Conservation (phyloP, 1,140 invertebrate species). For the Leptinotarsa texana region DNA sequence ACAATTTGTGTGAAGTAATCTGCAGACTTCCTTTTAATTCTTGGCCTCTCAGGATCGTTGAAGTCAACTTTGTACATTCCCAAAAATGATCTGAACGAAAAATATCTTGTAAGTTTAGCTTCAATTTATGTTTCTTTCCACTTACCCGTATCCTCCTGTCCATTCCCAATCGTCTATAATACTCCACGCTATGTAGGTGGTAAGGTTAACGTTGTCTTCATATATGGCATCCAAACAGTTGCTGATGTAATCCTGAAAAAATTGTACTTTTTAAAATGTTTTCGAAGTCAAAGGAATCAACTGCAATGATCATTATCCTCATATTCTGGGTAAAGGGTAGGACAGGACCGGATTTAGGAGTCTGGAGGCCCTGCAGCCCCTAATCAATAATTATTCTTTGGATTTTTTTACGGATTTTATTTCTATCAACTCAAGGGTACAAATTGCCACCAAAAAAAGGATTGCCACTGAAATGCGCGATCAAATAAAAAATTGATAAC, state of each 20-base stretch:
- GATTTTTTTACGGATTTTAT: no score
- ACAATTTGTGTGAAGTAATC: slow-evolving; percentile 34
- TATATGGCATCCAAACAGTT: slow-evolving; percentile 67
- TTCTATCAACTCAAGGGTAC: no score
- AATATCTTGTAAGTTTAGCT: not conserved
- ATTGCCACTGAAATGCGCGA: no score
- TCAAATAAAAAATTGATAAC: no score
- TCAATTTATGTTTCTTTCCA: slow-evolving; percentile 31
- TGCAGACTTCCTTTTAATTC: slow-evolving; percentile 48
- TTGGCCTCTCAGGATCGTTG: slow-evolving; percentile 48
- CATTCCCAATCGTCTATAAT: slow-evolving; percentile 83
- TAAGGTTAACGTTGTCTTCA: slow-evolving; percentile 65
- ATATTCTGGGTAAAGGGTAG: no score
- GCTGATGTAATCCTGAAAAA: slow-evolving; percentile 61
- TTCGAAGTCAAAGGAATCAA: no score
- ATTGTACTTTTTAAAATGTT: no score
- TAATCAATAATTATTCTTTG: no score
- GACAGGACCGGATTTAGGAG: no score
- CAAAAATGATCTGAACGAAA: slow-evolving; percentile 31
- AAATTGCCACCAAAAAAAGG: no score
- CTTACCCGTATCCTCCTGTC: slow-evolving; percentile 67
- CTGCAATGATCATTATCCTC: no score
- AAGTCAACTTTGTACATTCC: slow-evolving; percentile 40
- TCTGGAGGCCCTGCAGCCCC: no score
- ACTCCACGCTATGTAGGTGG: slow-evolving; percentile 73